A percentile compares a stretch with the other conserved stretches of the same genome.
Conservation (phyloP, 2,113 vertebrate species). For the Sander lucioperca region DNA sequence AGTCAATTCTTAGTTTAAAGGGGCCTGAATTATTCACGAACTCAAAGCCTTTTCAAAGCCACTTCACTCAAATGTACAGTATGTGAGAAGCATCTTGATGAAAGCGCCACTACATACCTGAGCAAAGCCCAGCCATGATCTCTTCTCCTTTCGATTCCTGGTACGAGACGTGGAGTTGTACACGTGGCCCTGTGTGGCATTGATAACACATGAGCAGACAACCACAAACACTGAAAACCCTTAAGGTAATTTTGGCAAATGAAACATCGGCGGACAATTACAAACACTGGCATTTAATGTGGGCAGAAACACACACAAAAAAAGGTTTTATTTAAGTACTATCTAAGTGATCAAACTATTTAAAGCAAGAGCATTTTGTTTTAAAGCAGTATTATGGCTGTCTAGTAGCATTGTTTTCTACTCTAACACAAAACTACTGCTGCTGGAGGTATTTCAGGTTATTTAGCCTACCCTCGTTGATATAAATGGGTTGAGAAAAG, state of each 20-base stretch:
- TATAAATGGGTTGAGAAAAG: neutral
- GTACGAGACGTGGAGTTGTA: slow-evolving; percentile 99
- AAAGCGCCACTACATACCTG: slow-evolving; percentile 86
- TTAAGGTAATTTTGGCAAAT: neutral
- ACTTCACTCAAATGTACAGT: neutral
- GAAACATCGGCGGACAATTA: neutral
- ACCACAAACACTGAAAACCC: neutral
- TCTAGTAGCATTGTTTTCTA: neutral
- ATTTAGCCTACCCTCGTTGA: neutral
- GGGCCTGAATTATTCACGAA: neutral
- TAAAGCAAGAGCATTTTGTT: neutral
- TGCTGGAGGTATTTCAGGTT: neutral
- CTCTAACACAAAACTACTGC: neutral
- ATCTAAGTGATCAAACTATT: neutral
- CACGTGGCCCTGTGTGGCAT: slow-evolving; percentile 92
- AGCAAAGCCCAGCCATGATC: slow-evolving; percentile 98
- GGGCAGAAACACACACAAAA: neutral
- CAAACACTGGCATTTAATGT: neutral
- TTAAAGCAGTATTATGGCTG: neutral
- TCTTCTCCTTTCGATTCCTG: slow-evolving; percentile 96
- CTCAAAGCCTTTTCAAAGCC: neutral
- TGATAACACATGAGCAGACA: slow-evolving; percentile 27
- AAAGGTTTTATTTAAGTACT: neutral
- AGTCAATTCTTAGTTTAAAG: neutral
- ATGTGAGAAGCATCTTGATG: neutral